Evolutionary conservation across 2,888 invertebrate species (phyloP), one percentile per base, ranked within the genome.

Genomic region (Sialis lutaria): DNA sequence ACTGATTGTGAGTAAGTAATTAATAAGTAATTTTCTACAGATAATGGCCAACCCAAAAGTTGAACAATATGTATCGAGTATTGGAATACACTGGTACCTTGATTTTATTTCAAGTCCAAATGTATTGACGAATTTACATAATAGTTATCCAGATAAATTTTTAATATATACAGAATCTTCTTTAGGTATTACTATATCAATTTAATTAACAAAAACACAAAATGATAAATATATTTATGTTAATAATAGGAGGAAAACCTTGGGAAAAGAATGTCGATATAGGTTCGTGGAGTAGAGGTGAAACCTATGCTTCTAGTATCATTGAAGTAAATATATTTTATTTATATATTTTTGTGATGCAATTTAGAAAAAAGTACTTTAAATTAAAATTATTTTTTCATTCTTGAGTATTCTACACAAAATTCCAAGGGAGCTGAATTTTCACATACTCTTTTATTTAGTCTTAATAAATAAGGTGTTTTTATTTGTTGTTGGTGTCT

Each of bases 61-160:
- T 0, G 58, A 72, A 2, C 63, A 75, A 2, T 82, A 77, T 57
- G 64, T 88, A 0, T 75, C 80, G 55, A 91, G 89, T 1, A 70
- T 87, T 40, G 84, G 79, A 0, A 67, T 89, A 4, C 92, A 93
- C 63, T 92, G 88, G 80, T 93, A 93, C 60, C 69, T 70, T 49
- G 83, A 90, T 63, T 58, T 61, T 13, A 59, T 77, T 32, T 58
- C 75, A 33, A 71, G 79, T 0, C 60, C 77, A 0, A 54, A 54
- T 6, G 63, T 78, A 33, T 66, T 90, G 9, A 70, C 74, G 9
- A 51, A 58, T 34, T 71, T 82, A 0, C 79, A 79, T 53, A 52
- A 68, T 0, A 59, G 63, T 40, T 74, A 75, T 61, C 82, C 83
- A 0, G 68, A 75, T 50, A 82, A 83, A 60, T 77, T 87, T 51